phyloP scores from a whole-genome alignment of 30 jellyfish, hydroid and myxozoan species.

The Aurelia aurita region DNA sequence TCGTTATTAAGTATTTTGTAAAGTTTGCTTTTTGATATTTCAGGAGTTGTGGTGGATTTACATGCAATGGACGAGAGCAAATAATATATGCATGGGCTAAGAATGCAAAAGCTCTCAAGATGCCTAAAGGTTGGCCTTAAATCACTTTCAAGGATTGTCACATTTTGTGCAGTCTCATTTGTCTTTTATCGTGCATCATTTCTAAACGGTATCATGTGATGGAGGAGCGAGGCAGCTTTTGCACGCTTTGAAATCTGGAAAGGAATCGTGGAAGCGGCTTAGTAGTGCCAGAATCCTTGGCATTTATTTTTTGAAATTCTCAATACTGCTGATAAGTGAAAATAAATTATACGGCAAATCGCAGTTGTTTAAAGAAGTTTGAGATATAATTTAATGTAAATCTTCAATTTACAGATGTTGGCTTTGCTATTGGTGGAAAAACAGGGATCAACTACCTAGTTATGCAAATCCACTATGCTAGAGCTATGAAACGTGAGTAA shows the following conservation, averaged over 20 bases:
- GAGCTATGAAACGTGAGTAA: conserved; percentile 57
- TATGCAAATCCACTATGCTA: conserved; percentile 88
- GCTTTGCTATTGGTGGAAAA: conserved; percentile 77
- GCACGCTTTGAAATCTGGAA: too few relatives aligned
- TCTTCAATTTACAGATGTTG: conserved; percentile 69
- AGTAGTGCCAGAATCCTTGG: too few relatives aligned
- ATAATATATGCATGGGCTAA: conserved; percentile 92
- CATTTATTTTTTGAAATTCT: too few relatives aligned
- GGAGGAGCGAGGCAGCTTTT: too few relatives aligned
- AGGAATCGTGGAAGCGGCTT: too few relatives aligned
- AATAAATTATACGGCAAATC: too few relatives aligned
- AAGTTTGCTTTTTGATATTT: background rate
- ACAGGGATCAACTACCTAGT: conserved; percentile 72
- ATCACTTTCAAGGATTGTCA: too few relatives aligned
- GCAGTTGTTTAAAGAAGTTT: too few relatives aligned
- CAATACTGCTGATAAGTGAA: too few relatives aligned
- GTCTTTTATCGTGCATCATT: too few relatives aligned
- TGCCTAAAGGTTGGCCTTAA: conserved; percentile 81
- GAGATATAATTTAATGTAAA: background rate
- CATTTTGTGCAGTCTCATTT: too few relatives aligned
- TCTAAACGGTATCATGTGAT: too few relatives aligned
- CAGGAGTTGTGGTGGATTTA: conserved; percentile 60
- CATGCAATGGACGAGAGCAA: conserved; percentile 61
- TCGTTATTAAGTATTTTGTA: background rate
- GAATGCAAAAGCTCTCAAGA: conserved; percentile 77